These are phyloP conservation scores for Yponomeuta sedellus DNA, from an alignment of 2,888 invertebrate genomes.

Conservation along the genomic window DNA sequence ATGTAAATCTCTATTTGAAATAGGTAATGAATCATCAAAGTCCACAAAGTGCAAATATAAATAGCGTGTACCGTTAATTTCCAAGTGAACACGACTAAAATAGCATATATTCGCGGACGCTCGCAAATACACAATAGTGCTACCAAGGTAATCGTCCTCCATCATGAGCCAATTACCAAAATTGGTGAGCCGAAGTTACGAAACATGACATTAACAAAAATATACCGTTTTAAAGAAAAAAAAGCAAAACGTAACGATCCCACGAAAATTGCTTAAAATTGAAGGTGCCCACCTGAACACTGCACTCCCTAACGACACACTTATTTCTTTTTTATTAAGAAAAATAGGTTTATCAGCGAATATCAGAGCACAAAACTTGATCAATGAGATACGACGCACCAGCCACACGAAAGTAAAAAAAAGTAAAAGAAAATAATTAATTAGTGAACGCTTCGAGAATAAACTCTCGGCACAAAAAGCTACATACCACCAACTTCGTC, in stretches of 20 bases:
- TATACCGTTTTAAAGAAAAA: slow-evolving; percentile 23
- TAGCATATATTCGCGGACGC: slow-evolving; percentile 38
- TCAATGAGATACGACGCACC: neutral
- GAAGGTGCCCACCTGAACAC: neutral
- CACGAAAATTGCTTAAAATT: slow-evolving; percentile 29
- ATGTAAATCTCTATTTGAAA: slow-evolving; percentile 17
- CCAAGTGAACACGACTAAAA: slow-evolving; percentile 21
- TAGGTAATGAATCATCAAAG: slow-evolving; percentile 47
- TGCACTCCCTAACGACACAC: neutral
- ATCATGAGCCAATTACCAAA: slow-evolving; percentile 45
- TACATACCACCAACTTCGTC: neutral
- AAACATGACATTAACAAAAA: slow-evolving; percentile 25
- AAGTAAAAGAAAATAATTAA: neutral
- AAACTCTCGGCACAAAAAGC: neutral
- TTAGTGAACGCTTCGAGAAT: neutral
- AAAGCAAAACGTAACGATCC: slow-evolving; percentile 23
- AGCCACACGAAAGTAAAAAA: neutral
- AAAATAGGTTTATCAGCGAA: neutral
- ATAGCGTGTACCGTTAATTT: slow-evolving; percentile 55
- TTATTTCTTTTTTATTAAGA: neutral
- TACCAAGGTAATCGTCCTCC: slow-evolving; percentile 36
- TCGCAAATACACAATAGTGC: slow-evolving; percentile 38
- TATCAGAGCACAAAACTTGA: neutral
- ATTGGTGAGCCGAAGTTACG: slow-evolving; percentile 38
- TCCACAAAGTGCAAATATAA: slow-evolving; percentile 58